Conservation (phyloP, 2,888 invertebrate genomes). For the Drosophila austrosaltans region DNA sequence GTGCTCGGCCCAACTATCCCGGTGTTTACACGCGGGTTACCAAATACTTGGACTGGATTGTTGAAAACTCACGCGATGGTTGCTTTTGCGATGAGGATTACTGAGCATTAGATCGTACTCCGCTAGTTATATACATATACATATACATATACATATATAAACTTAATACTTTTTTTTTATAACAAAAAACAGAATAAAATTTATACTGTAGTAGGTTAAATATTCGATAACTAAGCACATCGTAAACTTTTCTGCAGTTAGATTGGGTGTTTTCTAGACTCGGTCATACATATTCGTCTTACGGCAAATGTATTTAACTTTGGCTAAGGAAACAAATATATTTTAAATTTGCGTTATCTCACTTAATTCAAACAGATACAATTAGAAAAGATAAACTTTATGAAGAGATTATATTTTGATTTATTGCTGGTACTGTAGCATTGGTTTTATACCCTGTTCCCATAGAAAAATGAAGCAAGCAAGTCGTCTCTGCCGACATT, state of each 20-base stretch:
- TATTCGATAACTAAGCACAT: no score
- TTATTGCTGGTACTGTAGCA: background rate
- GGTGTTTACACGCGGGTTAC: slow-evolving; percentile 94
- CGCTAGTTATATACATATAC: slow-evolving; percentile 42
- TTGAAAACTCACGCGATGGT: slow-evolving; percentile 90
- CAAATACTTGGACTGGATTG: slow-evolving; percentile 92
- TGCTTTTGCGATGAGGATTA: slow-evolving; percentile 89
- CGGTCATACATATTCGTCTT: no score
- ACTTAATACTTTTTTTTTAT: slow-evolving; percentile 58
- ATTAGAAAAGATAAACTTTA: background rate
- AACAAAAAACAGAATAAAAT: slow-evolving; percentile 59
- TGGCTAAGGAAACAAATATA: background rate
- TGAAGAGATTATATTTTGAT: no score
- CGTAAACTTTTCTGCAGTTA: no score
- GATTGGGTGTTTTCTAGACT: no score
- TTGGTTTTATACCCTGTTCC: background rate
- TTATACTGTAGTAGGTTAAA: slow-evolving; percentile 56
- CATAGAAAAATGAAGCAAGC: no score
- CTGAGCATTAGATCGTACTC: slow-evolving; percentile 54
- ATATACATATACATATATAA: slow-evolving; percentile 27
- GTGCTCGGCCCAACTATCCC: slow-evolving; percentile 92
- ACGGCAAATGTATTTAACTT: no score
- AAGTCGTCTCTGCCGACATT: no score
- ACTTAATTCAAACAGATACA: background rate
- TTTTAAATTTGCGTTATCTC: background rate